Evolutionary conservation across 2,797 vertebrate genomes (phyloP).

Genomic region (Lateolabrax maculatus): DNA sequence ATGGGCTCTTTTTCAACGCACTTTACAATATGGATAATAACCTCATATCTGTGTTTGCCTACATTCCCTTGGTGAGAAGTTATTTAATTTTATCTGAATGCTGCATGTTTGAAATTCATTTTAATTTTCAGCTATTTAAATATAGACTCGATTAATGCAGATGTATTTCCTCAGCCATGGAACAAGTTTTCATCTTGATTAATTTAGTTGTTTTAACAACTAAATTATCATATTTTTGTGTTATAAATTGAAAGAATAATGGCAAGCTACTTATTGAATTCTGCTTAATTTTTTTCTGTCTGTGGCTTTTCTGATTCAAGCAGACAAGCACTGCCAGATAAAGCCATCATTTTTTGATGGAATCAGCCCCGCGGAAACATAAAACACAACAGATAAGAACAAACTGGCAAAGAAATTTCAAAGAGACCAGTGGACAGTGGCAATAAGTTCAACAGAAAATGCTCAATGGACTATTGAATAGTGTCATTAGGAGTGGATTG

Average conservation of each 20-base stretch:
- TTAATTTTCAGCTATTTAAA: slow-evolving; percentile 4
- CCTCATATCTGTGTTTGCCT: slow-evolving; percentile 7
- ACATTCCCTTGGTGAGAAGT: background rate
- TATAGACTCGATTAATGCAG: slow-evolving; percentile 11
- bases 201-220: background rate
- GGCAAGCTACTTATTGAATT: slow-evolving; percentile 27
- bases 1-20: background rate
- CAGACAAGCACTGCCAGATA: slow-evolving; percentile 5
- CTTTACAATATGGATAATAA: background rate
- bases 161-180: background rate
- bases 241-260: slow-evolving; percentile 10
- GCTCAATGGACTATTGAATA: slow-evolving; percentile 58
- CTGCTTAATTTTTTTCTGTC: background rate
- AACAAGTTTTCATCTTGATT: slow-evolving; percentile 9
- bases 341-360: slow-evolving; percentile 28
- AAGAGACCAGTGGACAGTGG: slow-evolving; percentile 22
- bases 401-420: slow-evolving; percentile 18
- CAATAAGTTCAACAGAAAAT: slow-evolving; percentile 47
- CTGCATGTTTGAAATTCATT: background rate
- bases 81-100: background rate
- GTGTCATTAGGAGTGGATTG: slow-evolving; percentile 56
- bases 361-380: slow-evolving; percentile 36
- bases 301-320: slow-evolving; percentile 11
- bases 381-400: slow-evolving; percentile 43
- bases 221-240: background rate